Evolutionary conservation across 2,797 vertebrate genomes (phyloP).

Genomic region (Rhinichthys osculus): DNA sequence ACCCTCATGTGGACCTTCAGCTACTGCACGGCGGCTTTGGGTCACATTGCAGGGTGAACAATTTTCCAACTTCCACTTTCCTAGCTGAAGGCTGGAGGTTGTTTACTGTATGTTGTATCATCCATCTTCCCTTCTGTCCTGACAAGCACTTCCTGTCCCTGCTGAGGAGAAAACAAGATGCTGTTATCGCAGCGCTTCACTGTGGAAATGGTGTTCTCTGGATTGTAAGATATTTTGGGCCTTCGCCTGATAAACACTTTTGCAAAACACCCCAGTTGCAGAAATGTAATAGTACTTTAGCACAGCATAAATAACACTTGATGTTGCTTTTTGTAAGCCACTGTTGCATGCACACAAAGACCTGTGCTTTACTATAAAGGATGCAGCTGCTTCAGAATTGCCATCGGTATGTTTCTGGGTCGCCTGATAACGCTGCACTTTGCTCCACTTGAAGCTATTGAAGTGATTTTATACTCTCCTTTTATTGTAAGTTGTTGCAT

Average conservation of each 20-base stretch:
- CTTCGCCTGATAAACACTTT: slow-evolving; percentile 3
- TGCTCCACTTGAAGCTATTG: slow-evolving; percentile 3
- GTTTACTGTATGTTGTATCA: slow-evolving; percentile 35
- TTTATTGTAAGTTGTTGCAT: background rate
- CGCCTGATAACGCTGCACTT: background rate
- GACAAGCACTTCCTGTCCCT: slow-evolving; percentile 5
- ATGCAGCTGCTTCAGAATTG: slow-evolving; percentile 20
- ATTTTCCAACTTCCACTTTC: slow-evolving; percentile 8
- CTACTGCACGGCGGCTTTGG: background rate
- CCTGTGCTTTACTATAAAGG: slow-evolving; percentile 14
- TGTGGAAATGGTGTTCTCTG: slow-evolving; percentile 4
- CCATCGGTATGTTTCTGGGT: slow-evolving; percentile 8
- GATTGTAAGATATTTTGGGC: slow-evolving; percentile 4
- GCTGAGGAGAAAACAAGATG: slow-evolving; percentile 26
- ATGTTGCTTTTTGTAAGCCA: background rate
- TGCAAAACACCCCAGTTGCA: slow-evolving; percentile 5
- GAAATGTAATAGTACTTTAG: slow-evolving; percentile 5
- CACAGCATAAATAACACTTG: slow-evolving; percentile 12
- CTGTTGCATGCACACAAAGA: slow-evolving; percentile 6
- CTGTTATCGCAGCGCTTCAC: background rate
- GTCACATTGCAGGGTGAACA: slow-evolving; percentile 3
- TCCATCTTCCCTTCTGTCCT: slow-evolving; percentile 33
- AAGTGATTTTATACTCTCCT: slow-evolving; percentile 8
- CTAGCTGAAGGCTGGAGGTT: slow-evolving; percentile 34
- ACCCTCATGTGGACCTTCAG: slow-evolving; percentile 4